Percentiles rank a stretch among this genome's conserved stretches.
Evolutionary conservation across 2,888 invertebrate genomes (phyloP).

Genomic region (Molanna angustata): DNA sequence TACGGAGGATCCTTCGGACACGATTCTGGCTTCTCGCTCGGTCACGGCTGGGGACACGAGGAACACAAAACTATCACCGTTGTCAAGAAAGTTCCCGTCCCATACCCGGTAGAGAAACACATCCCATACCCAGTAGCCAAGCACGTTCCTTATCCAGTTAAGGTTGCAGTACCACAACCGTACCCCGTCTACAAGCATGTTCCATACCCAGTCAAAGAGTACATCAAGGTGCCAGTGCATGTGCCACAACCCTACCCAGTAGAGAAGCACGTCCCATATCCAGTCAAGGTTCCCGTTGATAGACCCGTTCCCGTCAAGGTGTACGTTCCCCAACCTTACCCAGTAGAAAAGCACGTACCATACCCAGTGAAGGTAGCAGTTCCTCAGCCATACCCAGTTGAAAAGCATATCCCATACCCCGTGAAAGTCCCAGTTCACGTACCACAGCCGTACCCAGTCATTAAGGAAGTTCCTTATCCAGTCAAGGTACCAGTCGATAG

Average conservation of each 20-base stretch:
- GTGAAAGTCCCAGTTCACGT: conserved; percentile 61
- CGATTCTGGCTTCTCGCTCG: conserved; percentile 32
- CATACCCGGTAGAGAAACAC: conserved; percentile 70
- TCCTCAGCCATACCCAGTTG: conserved; percentile 66
- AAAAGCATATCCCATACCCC: conserved; percentile 64
- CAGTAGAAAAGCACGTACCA: conserved; percentile 61
- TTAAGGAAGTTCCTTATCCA: conserved; percentile 57
- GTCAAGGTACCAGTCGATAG: conserved; percentile 65
- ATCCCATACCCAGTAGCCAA: conserved; percentile 67
- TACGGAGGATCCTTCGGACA: conserved; percentile 33
- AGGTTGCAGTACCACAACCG: conserved; percentile 66
- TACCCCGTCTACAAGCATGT: conserved; percentile 66
- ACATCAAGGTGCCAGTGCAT: conserved; percentile 59
- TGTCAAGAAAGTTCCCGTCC: conserved; percentile 69
- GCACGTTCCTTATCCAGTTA: conserved; percentile 58
- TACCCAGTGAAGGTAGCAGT: conserved; percentile 67
- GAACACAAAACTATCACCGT: conserved; percentile 70
- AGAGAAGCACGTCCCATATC: conserved; percentile 58
- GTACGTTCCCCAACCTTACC: conserved; percentile 58
- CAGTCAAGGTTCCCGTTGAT: conserved; percentile 53
- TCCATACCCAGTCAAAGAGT: conserved; percentile 64
- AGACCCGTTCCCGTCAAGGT: conserved; percentile 54
- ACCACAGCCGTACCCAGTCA: conserved; percentile 57
- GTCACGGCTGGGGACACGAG: conserved; percentile 41
- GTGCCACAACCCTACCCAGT: conserved; percentile 71